These are phyloP conservation scores for Orestias chungarensis DNA, from an alignment of 2,797 vertebrate species.

Conservation along the genomic window DNA sequence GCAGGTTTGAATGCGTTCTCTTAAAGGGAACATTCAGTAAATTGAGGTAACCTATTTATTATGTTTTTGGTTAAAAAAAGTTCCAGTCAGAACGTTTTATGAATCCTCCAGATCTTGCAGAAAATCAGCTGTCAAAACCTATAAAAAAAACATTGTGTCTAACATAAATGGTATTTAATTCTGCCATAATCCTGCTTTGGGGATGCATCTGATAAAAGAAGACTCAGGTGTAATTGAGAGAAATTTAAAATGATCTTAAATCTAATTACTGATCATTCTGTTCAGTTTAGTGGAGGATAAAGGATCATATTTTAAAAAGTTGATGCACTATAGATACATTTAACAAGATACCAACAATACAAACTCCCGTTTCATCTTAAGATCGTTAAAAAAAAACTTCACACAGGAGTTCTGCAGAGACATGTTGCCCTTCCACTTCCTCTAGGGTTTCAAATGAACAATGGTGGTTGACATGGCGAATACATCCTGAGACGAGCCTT, in stretches of 20 bases:
- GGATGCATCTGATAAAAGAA: neutral
- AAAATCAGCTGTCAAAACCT: neutral
- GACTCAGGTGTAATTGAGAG: neutral
- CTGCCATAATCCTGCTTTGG: neutral
- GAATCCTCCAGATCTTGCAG: neutral
- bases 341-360: neutral
- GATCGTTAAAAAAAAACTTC: too few species aligned
- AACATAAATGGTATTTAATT: neutral
- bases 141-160: neutral
- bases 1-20: slow-evolving; percentile 1
- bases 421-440: too few species aligned
- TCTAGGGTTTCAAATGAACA: too few species aligned
- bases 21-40: neutral
- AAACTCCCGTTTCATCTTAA: too few species aligned
- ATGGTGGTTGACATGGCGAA: too few species aligned
- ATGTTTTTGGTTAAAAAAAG: too few species aligned
- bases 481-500: too few species aligned
- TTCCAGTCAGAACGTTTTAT: neutral
- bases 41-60: neutral
- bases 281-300: neutral
- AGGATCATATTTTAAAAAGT: neutral
- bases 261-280: neutral
- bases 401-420: too few species aligned
- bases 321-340: neutral
- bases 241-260: neutral